Percentiles rank a stretch among this genome's conserved stretches.
These are phyloP conservation scores for Coremacera marginata DNA, from an alignment of 2,888 invertebrate genomes.

Conservation along the genomic window DNA sequence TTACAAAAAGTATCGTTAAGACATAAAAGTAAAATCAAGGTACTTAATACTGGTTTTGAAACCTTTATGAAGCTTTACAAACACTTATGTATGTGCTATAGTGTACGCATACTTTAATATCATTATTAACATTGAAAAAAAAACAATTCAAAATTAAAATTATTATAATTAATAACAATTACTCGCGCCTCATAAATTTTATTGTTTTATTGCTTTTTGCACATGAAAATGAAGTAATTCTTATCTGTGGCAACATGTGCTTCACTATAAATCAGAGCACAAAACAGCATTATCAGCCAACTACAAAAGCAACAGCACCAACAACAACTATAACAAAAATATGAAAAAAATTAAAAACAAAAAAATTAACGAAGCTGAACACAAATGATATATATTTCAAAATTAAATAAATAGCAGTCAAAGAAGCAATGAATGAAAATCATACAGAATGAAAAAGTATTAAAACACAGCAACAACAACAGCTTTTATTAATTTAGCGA, in stretches of 20 bases:
- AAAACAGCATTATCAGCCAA: slow-evolving; percentile 16
- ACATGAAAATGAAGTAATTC: slow-evolving; percentile 21
- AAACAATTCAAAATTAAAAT: too few relatives aligned
- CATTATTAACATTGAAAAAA: too few relatives aligned
- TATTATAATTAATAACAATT: slow-evolving; percentile 26
- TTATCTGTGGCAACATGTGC: slow-evolving; percentile 24
- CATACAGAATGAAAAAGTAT: not conserved
- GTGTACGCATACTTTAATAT: too few relatives aligned
- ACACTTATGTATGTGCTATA: too few relatives aligned
- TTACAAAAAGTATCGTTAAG: too few relatives aligned
- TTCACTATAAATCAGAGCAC: slow-evolving; percentile 15
- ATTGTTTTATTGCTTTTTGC: slow-evolving; percentile 19
- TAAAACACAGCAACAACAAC: not conserved
- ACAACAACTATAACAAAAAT: not conserved
- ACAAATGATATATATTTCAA: slow-evolving; percentile 9
- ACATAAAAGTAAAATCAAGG: too few relatives aligned
- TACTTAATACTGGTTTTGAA: too few relatives aligned
- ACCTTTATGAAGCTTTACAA: too few relatives aligned
- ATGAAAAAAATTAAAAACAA: not conserved
- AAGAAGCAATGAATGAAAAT: not conserved
- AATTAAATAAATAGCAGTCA: slow-evolving; percentile 16
- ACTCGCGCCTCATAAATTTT: slow-evolving; percentile 21
- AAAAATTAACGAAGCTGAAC: not conserved
- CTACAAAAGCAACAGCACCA: slow-evolving; percentile 1
- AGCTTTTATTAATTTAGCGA: slow-evolving; percentile 13